phyloP scores from a whole-genome alignment of 2,113 vertebrate genomes.

The Muntiacus muntjak region DNA sequence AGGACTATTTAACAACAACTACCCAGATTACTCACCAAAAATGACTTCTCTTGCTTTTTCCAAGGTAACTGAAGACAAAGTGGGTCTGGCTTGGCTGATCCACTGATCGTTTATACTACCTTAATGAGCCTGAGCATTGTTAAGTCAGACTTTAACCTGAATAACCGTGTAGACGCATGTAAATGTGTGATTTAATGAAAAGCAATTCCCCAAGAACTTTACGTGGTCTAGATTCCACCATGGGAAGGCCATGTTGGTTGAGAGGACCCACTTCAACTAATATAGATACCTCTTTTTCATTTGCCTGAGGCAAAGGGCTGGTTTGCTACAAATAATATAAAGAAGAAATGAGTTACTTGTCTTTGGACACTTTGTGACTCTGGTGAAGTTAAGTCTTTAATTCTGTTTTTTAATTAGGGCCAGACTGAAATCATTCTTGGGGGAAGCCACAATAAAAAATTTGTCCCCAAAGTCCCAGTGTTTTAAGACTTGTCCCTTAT shows the following conservation, averaged over 20 bases:
- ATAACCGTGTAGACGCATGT: neutral
- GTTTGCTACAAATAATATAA: neutral
- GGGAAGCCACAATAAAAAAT: neutral
- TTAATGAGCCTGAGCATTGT: neutral
- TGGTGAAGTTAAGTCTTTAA: neutral
- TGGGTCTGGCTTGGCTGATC: neutral
- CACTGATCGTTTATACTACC: neutral
- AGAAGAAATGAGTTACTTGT: neutral
- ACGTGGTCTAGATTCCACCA: neutral
- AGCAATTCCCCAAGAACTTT: neutral
- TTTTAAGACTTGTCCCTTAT: neutral
- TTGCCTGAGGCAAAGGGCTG: neutral
- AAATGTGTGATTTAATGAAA: neutral
- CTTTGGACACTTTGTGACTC: neutral
- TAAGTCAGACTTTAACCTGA: neutral
- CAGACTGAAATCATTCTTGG: neutral
- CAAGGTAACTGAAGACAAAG: neutral
- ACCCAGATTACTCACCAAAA: neutral
- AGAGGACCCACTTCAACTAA: neutral
- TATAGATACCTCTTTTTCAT: neutral
- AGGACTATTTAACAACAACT: neutral
- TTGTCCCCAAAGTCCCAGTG: neutral
- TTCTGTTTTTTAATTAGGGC: neutral
- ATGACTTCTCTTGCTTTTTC: neutral
- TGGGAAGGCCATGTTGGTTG: neutral